Conservation (phyloP, 2,888 invertebrate genomes). For the Syrista parreyssii region DNA sequence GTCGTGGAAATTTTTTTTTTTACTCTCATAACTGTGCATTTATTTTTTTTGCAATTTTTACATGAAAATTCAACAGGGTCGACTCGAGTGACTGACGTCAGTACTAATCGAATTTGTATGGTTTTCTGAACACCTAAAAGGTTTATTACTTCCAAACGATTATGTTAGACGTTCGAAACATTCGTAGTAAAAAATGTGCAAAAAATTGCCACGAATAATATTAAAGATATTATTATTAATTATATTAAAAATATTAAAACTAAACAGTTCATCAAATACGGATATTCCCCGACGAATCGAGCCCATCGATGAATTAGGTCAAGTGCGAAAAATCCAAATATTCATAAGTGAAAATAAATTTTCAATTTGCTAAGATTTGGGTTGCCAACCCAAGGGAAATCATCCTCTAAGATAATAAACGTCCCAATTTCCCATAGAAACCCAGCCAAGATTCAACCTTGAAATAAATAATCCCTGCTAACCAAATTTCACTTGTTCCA, state of each 20-base stretch:
- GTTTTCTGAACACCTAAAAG: neutral
- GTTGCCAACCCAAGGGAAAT: constrained; percentile 30
- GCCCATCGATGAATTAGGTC: no score
- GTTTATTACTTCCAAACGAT: neutral
- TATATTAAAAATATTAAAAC: no score
- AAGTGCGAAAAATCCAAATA: neutral
- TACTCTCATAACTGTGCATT: neutral
- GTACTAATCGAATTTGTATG: neutral
- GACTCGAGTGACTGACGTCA: neutral
- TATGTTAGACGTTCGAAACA: no score
- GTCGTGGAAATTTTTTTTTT: neutral
- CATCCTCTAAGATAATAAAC: constrained; percentile 32
- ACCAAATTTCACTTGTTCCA: no score
- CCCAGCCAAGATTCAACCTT: no score
- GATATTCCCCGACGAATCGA: no score
- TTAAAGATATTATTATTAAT: no score
- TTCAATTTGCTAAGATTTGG: neutral
- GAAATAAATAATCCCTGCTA: no score
- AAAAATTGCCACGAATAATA: no score
- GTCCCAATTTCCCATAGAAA: neutral
- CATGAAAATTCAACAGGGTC: neutral
- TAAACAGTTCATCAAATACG: no score
- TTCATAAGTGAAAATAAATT: neutral
- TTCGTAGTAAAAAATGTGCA: no score
- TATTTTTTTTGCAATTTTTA: neutral